Conservation (phyloP, 2,113 vertebrate genomes). For the Oreochromis spilurus region DNA sequence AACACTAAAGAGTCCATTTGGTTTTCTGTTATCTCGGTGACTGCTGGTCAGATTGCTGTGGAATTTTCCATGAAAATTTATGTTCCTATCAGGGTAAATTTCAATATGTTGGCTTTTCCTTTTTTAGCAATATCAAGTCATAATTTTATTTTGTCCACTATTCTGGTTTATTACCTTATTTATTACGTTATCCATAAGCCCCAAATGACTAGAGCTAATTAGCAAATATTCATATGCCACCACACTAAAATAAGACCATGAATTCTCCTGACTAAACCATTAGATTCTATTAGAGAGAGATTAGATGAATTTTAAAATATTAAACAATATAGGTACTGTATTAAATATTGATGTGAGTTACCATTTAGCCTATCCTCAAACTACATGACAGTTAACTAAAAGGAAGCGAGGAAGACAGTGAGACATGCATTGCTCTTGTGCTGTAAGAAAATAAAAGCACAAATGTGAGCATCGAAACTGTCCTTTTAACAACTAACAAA, state of each 20-base stretch:
- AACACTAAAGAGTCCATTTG: not conserved
- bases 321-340: not conserved
- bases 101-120: not conserved
- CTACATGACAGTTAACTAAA: not conserved
- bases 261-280: not conserved
- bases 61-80: not conserved
- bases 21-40: not conserved
- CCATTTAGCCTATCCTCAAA: not conserved
- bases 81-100: not conserved
- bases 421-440: not conserved
- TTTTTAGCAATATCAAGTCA: not conserved
- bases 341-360: not conserved
- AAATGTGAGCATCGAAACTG: too few relatives aligned
- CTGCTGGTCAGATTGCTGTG: not conserved
- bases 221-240: not conserved
- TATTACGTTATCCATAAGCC: not conserved
- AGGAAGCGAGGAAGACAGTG: not conserved
- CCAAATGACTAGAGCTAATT: not conserved
- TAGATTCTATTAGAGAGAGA: not conserved
- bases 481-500: too few relatives aligned
- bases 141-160: not conserved
- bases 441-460: not conserved
- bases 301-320: not conserved
- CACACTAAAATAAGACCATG: not conserved
- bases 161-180: not conserved